Evolutionary conservation across 2,888 invertebrate genomes (phyloP).

Genomic region (Caenorhabditis angaria): DNA sequence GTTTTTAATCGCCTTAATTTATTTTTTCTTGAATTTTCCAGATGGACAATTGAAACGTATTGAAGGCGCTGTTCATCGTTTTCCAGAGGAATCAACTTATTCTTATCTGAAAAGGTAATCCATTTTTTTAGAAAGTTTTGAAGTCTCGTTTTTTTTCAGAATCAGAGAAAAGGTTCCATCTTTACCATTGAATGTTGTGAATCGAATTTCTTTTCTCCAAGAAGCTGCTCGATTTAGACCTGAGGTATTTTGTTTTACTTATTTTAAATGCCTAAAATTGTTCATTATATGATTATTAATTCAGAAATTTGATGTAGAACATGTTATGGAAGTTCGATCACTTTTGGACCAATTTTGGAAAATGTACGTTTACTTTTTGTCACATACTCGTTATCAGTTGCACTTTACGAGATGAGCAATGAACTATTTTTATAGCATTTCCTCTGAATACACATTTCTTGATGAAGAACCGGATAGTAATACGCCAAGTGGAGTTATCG

Average conservation of each 20-base stretch:
- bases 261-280: constrained; percentile 11
- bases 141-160: constrained; percentile 11
- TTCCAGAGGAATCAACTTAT: constrained; percentile 63
- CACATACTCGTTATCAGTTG: neutral
- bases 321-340: constrained; percentile 53
- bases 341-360: constrained; percentile 49
- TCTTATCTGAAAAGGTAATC: constrained; percentile 48
- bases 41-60: constrained; percentile 60
- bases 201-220: constrained; percentile 57
- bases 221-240: constrained; percentile 48
- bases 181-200: constrained; percentile 43
- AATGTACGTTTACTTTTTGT: constrained; percentile 35
- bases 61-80: constrained; percentile 53
- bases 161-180: constrained; percentile 46
- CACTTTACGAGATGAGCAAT: neutral
- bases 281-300: neutral
- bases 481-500: constrained; percentile 35
- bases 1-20: constrained; percentile 8
- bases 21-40: no score
- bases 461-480: constrained; percentile 31
- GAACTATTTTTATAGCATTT: constrained; percentile 17
- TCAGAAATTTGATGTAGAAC: constrained; percentile 47
- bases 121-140: neutral
- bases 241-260: no score
- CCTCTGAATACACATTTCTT: constrained; percentile 35